Evolutionary conservation across 2,797 vertebrate genomes (phyloP).

Genomic region (Poliocrania exsul): DNA sequence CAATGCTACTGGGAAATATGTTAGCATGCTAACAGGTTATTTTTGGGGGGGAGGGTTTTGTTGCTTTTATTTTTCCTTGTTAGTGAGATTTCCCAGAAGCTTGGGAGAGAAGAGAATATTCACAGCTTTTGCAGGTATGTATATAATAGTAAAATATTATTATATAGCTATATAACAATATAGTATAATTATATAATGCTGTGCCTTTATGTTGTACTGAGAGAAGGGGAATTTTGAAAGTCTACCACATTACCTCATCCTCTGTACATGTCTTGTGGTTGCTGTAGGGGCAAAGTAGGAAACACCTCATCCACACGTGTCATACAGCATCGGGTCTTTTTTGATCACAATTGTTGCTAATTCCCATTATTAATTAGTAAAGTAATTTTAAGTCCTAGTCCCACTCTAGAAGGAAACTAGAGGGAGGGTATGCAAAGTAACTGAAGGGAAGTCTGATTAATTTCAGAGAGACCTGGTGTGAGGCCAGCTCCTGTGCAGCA

Average conservation of each 20-base stretch:
- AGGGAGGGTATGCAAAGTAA: neutral
- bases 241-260: neutral
- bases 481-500: neutral
- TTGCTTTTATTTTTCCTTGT: neutral
- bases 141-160: neutral
- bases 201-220: neutral
- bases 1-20: neutral
- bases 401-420: neutral
- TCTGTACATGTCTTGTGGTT: neutral
- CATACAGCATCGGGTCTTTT: rapidly evolving
- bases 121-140: neutral
- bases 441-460: neutral
- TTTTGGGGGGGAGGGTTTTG: rapidly evolving
- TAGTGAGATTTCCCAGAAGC: neutral
- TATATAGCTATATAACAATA: neutral
- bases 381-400: neutral
- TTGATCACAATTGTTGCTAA: neutral
- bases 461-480: neutral
- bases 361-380: neutral
- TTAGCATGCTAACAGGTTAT: neutral
- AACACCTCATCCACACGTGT: neutral
- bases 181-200: neutral
- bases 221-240: neutral
- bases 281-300: neutral
- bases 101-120: neutral